Base-by-base conservation (phyloP, 30 jellyfish, hydroid and myxozoan genomes). In the Phacellophora camtschatica region DNA sequence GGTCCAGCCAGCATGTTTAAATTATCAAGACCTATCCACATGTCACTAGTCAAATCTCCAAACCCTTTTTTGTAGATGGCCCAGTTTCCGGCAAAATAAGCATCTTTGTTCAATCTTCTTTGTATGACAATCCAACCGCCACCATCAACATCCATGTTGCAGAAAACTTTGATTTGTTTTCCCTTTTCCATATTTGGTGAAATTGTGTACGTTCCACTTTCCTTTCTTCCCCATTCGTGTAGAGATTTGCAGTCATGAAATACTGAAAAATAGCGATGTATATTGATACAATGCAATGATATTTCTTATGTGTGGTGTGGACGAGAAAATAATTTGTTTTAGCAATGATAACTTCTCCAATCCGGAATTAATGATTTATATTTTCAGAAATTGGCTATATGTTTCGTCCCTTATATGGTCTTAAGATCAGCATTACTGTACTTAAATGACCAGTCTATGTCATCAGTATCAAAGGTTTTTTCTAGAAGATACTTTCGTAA, bases 51-150 rank as follows among this genome's bases (percentile, higher is more conserved):
- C 23, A 62, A 35, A 62, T 27, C 37, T 31, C 76, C 76, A 62
- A 62, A 62, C 13, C 76, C 76, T 22, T 31, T 31, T 62, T 62
- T 62, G 23, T 62, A 62, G 8, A 8, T 3, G 2, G 15, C 12
- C 76, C 76, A 62, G 9, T 62, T 29, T 23, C 76, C 16, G 76
- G 30, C 34, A 31, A 62, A 62, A 31, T 24, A 62, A 53, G 5
- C 12, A 27, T 31, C 12, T 27, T 62, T 31, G 37, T 31, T 31
- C 7, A 62, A 25, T 62, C 76, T 4, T 62, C 76, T 62, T 31
- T 62, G 76, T 53, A 62, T 62, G 5, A 31, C 23, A 10, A 62
- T 62, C 76, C 76, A 62, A 4, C 76, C 76, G 6, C 76, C 76
- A 4, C 8, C 54, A 24, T 62, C 10, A 5, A 10, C 54, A 19